These are phyloP conservation scores for Drosophila quinaria DNA, from an alignment of 2,888 invertebrate species.

Conservation along the genomic window DNA sequence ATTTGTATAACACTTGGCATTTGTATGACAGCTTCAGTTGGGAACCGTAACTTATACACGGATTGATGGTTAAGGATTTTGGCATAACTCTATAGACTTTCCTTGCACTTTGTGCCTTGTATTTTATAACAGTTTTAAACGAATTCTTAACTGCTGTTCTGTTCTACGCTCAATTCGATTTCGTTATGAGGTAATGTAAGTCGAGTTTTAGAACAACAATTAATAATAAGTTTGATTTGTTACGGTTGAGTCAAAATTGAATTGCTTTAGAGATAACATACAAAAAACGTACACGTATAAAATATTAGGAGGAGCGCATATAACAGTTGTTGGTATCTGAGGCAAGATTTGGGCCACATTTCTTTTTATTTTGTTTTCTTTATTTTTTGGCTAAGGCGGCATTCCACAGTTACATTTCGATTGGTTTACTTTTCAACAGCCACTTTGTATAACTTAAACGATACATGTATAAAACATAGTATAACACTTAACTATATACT, in stretches of 20 bases:
- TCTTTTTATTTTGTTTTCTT: neutral
- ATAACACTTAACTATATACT: conserved; percentile 53
- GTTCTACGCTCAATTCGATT: neutral
- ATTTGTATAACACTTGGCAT: conserved; percentile 46
- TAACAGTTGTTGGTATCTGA: conserved; percentile 47
- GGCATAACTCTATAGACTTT: neutral
- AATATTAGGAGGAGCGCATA: conserved; percentile 18
- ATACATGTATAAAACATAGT: conserved; percentile 17
- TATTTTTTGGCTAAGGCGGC: conserved; percentile 45
- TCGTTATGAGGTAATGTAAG: neutral
- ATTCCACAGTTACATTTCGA: conserved; percentile 26
- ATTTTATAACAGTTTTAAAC: conserved; percentile 1
- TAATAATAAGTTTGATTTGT: conserved; percentile 1
- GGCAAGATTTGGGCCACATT: conserved; percentile 48
- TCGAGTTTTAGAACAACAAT: neutral
- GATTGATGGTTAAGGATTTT: neutral
- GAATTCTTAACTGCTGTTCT: neutral
- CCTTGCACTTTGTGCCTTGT: neutral
- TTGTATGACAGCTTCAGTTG: conserved; percentile 33
- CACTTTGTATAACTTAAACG: conserved; percentile 36
- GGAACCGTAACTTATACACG: neutral
- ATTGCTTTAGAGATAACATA: neutral
- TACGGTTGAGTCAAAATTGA: neutral
- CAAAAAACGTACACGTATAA: neutral
- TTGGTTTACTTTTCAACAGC: conserved; percentile 42